phyloP scores from a whole-genome alignment of 2,113 vertebrate species.

The Carassius gibelio region DNA sequence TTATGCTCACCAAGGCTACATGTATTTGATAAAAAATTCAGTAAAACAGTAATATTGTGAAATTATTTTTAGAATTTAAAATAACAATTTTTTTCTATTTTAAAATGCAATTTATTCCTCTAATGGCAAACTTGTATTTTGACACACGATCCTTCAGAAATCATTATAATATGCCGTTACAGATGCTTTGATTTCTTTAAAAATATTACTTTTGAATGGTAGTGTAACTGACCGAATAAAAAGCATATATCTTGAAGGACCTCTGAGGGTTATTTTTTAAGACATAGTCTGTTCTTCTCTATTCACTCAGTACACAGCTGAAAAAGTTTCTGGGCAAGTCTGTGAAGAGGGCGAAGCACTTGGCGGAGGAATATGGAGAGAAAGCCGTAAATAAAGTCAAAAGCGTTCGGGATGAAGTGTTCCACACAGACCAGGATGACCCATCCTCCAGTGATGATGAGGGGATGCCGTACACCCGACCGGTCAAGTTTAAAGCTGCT shows the following conservation, averaged over 20 bases:
- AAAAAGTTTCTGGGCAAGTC: constrained; percentile 98
- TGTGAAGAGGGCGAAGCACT: constrained; percentile 94
- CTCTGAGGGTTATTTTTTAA: neutral
- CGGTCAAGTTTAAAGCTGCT: constrained; percentile 96
- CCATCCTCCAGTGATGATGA: constrained; percentile 97
- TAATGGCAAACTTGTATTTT: neutral
- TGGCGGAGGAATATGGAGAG: constrained; percentile 96
- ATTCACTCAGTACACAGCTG: constrained; percentile 84
- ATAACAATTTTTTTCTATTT: neutral
- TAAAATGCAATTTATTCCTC: neutral
- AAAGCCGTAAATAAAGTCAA: constrained; percentile 98
- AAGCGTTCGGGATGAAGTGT: constrained; percentile 97
- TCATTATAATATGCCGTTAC: neutral
- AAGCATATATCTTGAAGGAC: neutral
- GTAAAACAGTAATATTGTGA: neutral
- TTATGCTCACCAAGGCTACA: neutral
- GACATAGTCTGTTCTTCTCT: neutral
- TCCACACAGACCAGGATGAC: constrained; percentile 96
- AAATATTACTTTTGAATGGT: neutral
- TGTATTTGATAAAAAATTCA: neutral
- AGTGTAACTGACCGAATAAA: neutral
- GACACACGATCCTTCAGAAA: neutral
- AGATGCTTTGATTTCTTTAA: neutral
- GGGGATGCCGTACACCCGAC: constrained; percentile 97
- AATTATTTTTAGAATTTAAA: neutral